Conservation (phyloP, 2,797 vertebrate genomes). For the Neosilurus mollespiculum region DNA sequence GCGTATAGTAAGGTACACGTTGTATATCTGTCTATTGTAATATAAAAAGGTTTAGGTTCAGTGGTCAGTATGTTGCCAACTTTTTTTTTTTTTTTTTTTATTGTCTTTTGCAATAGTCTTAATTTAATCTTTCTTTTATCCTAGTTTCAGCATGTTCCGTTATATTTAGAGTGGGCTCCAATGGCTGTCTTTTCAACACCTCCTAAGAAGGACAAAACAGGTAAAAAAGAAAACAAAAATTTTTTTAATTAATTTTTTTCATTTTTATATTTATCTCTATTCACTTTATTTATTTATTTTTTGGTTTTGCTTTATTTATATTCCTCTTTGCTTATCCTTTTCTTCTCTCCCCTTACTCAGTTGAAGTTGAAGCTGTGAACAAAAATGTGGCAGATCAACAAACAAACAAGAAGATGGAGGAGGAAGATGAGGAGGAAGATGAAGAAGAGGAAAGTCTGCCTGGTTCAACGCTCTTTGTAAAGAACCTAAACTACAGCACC, state of each 20-base stretch:
- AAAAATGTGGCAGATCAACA: constrained; percentile 53
- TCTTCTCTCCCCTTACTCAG: neutral
- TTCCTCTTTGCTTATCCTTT: neutral
- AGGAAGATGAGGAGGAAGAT: constrained; percentile 36
- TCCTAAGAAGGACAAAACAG: constrained; percentile 56
- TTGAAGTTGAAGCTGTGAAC: constrained; percentile 9
- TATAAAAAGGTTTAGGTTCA: neutral
- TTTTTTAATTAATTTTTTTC: too few relatives aligned
- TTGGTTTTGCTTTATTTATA: neutral
- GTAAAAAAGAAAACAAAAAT: neutral
- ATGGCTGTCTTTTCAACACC: constrained; percentile 79
- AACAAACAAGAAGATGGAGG: constrained; percentile 24
- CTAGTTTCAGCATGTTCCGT: constrained; percentile 88
- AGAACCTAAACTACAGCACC: constrained; percentile 91
- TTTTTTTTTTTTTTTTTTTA: neutral
- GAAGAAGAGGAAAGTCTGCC: constrained; percentile 80
- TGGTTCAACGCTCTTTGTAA: constrained; percentile 92
- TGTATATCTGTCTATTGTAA: neutral
- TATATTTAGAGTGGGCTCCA: constrained; percentile 97
- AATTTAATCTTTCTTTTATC: neutral
- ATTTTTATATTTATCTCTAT: too few relatives aligned
- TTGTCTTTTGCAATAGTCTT: neutral
- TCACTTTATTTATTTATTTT: neutral
- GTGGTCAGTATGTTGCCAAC: neutral
- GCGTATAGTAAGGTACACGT: constrained; percentile 88